Base-by-base conservation (phyloP, 2,797 vertebrate species). In the Loriculus beryllinus region DNA sequence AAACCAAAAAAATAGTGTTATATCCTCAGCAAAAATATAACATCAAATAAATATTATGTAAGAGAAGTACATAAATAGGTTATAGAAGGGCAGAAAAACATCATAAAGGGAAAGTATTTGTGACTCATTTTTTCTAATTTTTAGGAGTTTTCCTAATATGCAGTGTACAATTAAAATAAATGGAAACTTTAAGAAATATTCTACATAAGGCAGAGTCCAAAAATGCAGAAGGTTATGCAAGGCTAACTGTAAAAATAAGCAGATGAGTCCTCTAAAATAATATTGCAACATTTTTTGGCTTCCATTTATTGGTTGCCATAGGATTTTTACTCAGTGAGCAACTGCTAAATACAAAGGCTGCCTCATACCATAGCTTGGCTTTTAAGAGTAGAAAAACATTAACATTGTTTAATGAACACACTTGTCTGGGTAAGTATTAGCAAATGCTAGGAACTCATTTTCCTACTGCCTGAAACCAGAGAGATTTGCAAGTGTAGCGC, bases 161-260 rank as follows among this genome's bases (percentile, higher is more conserved):
- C 87, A 74, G 88, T 72, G 77, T 92, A 97, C 93, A 95, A 94
- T 88, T 95, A 96, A 95, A 97, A 97, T 95, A 95, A 96, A 94
- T 77, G 74, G 96, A 97, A 97, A 96, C 63, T 95, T 97, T 95
- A 97, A 96, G 97, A 97, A 97, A 97, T 95, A 92, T 94, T 97
- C 97, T 97, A 97, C 97, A 96, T 88, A 96, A 97, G 84, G 48
- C 95, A 96, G 87, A 95, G 87, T 96, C 97, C 97, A 98, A 97
- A 98, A 97, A 97, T 92, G 95, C 82, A 88, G 97, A 96, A 97
- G 97, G 96, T 97, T 98, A 97, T 97, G 95, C 95, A 96, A 98
- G 97, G 97, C 95, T 94, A 97, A 95, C 95, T 90, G 95, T 97
- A 97, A 98, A 98, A 97, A 96, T 98, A 97, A 98, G 96, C 97